Evolutionary conservation across 2,113 vertebrate genomes (phyloP), one percentile per base, ranked within the genome.

Genomic region (Atherinomorus stipes): DNA sequence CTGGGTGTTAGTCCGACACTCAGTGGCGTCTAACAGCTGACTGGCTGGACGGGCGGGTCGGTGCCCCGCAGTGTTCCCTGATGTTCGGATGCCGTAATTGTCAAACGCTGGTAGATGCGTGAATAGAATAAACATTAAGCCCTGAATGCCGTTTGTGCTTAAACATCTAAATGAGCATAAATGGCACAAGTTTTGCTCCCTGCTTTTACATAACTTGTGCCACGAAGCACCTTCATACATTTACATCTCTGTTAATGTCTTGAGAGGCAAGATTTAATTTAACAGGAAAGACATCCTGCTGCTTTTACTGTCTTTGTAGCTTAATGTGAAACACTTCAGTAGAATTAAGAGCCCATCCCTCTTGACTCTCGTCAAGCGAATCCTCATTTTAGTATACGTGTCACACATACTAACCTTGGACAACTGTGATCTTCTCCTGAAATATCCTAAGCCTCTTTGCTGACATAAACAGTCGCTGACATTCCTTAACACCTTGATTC

Each of bases 101-200:
- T 77, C 69, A 87, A 79, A 91, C 90, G 90, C 88, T 90, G 51
- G 78, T 50, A 74, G 74, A 72, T 64, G 80, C 70, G 66, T 81
- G 80, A 81, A 84, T 77, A 84, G 86, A 82, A 65, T 47, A 65
- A 80, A 47, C 74, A 49, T 71, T 81, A 85, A 83, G 66, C 71
- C 76, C 56, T 26, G 40, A 34, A 18, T 59, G 71, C 74, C n/a
- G 52, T 74, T 63, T 71, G 38, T 80, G 62, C 51, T 76, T 62
- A 37, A 40, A 71, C 53, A 61, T 82, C 67, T 38, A 82, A 81
- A 77, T 28, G 18, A 4, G 26, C 26, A 19, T 45, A 44, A 72
- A 49, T 2, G 0, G 15, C 7, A 64, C 21, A 16, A 74, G 7
- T 47, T 2, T 19, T 25, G 40, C 26, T 54, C 21, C 38, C 44